Base-by-base conservation (phyloP, 2,113 vertebrate species). In the Melanotaenia duboulayi region DNA sequence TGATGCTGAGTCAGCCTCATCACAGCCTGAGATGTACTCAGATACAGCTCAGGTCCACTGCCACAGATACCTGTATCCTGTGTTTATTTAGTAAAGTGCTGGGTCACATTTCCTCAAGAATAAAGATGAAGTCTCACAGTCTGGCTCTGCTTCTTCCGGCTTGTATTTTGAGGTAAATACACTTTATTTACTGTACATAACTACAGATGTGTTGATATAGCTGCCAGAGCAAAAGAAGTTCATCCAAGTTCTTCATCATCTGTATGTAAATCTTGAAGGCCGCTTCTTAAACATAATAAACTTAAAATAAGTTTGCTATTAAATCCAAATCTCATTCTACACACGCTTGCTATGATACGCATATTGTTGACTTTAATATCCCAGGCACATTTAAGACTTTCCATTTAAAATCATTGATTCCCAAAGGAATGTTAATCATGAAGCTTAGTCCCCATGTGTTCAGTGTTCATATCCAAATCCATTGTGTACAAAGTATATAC, bases 11-110 rank as follows among this genome's bases (percentile, higher is more conserved):
- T 75, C 52, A 62, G 19, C 55, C 63, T 71, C 50, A 58, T 24
- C 16, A 35, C 57, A 81, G 58, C 65, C 64, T 68, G 48, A 39
- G 19, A 51, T 71, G 59, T 58, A 44, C 81, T 63, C 52, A 61
- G 65, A 72, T 63, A n/a, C n/a, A n/a, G n/a, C n/a, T n/a, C n/a
- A n/a, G n/a, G n/a, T n/a, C n/a, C n/a, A n/a, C n/a, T n/a, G n/a
- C n/a, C 81, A 65, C 52, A 61, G 65, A 70, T 60, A 59, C 58
- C 49, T 74, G 72, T 59, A 49, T 73, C 74, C 69, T 87, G 55
- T 77, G 74, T 79, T 85, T 84, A 78, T 75, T 80, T 80, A 66
- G 48, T 50, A 10, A 77, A 76, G 58, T 68, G 28, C 72, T 76
- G 51, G 74, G 68, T 69, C 62, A 65, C 56, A 70, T 76, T 77